Conservation (phyloP, 2,113 vertebrate genomes). For the Menidia beryllina region DNA sequence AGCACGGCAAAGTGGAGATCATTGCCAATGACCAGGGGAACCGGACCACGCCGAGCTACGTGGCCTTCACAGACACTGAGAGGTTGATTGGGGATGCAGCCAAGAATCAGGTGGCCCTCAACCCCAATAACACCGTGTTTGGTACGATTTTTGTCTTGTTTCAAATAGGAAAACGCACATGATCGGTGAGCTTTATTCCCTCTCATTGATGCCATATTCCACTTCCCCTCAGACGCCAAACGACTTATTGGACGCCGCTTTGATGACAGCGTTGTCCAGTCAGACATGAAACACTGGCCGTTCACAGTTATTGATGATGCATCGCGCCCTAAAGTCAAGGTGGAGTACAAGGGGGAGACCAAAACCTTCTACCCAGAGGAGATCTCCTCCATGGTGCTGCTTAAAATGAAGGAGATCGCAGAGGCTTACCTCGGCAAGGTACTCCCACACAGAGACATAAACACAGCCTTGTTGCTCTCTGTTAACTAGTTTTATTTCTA, state of each 20-base stretch:
- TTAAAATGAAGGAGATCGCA: constrained; percentile 83
- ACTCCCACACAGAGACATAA: neutral
- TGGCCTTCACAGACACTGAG: constrained; percentile 80
- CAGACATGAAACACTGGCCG: constrained; percentile 85
- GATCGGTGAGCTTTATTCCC: neutral
- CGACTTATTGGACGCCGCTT: constrained; percentile 83
- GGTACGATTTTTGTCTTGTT: constrained; percentile 61
- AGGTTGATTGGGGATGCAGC: constrained; percentile 81
- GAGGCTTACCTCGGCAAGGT: constrained; percentile 85
- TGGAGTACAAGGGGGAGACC: constrained; percentile 83
- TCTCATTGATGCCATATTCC: neutral
- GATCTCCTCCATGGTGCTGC: constrained; percentile 84
- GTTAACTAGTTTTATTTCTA: no score
- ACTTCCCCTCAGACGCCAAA: constrained; percentile 76
- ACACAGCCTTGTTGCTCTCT: neutral
- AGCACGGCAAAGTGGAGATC: constrained; percentile 95
- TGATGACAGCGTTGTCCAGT: constrained; percentile 79
- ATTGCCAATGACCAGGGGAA: constrained; percentile 91
- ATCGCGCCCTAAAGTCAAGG: constrained; percentile 79
- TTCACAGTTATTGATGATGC: constrained; percentile 78
- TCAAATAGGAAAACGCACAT: neutral
- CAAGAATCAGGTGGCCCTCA: constrained; percentile 83
- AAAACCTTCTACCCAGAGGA: constrained; percentile 83
- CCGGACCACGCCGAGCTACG: constrained; percentile 82
- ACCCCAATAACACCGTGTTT: constrained; percentile 84